phyloP scores from a whole-genome alignment of 2,113 vertebrate species.

The Seriola quinqueradiata region DNA sequence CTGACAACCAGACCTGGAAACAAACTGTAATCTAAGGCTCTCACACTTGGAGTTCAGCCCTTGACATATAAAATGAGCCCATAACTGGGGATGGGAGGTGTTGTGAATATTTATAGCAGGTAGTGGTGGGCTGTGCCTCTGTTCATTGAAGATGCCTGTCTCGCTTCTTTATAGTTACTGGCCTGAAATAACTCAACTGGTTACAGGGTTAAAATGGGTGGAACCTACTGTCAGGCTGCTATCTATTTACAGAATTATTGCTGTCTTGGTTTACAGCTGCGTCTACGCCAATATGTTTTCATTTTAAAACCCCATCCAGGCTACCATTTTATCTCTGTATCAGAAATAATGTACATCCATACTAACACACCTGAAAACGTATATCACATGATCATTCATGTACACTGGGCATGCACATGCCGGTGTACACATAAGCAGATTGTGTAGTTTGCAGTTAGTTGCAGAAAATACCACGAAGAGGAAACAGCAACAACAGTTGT shows the following conservation, averaged over 20 bases:
- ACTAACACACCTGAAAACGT: no score
- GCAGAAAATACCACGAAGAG: no score
- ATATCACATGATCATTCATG: no score
- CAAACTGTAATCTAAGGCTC: constrained; percentile 17
- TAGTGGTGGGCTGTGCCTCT: constrained; percentile 22
- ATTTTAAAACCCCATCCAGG: no score
- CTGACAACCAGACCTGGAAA: background rate
- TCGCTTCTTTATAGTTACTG: constrained; percentile 14
- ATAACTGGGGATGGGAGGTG: constrained; percentile 53
- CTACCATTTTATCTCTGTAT: no score
- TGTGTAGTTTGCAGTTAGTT: no score
- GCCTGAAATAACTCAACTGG: background rate
- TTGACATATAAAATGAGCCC: constrained; percentile 78
- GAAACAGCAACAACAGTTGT: no score
- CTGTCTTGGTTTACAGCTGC: background rate
- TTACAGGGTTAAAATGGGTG: background rate
- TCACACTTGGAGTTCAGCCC: constrained; percentile 32
- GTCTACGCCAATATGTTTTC: no score
- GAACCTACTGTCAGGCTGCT: background rate
- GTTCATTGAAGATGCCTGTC: constrained; percentile 18
- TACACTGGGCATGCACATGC: no score
- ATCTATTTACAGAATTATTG: background rate
- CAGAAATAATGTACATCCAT: no score
- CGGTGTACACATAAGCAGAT: no score
- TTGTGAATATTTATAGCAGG: constrained; percentile 75